These are phyloP conservation scores for Pagetopsis macropterus DNA, from an alignment of 2,797 vertebrate genomes.

Conservation along the genomic window DNA sequence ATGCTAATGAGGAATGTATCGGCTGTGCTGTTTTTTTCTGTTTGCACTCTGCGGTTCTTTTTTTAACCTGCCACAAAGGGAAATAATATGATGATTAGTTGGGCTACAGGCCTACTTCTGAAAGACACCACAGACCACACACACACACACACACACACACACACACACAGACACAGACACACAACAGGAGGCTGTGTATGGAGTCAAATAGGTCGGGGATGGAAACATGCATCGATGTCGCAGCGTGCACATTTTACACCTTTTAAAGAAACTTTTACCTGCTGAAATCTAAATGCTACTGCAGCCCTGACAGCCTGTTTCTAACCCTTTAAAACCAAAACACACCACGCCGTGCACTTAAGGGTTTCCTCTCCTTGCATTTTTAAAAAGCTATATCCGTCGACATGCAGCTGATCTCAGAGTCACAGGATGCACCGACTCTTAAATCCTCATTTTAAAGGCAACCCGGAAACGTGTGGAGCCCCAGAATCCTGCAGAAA, in stretches of 20 bases:
- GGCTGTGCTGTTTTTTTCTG: constrained; percentile 20
- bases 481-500: not conserved
- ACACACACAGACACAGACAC: no score
- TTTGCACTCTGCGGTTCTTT: constrained; percentile 52
- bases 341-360: constrained; percentile 20
- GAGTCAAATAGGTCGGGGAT: constrained; percentile 21
- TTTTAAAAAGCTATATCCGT: constrained; percentile 56
- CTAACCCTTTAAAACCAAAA: not conserved
- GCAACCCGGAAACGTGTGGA: not conserved
- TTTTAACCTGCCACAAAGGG: constrained; percentile 72
- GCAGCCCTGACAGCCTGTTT: not conserved
- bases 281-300: constrained; percentile 16
- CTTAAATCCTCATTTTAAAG: constrained; percentile 29
- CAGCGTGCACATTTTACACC: constrained; percentile 51
- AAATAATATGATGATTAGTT: constrained; percentile 44
- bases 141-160: no score
- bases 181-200: not conserved
- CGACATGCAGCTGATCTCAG: constrained; percentile 71
- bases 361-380: constrained; percentile 32
- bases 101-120: constrained; percentile 44
- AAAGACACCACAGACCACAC: constrained; percentile 4
- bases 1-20: constrained; percentile 12
- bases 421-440: constrained; percentile 67
- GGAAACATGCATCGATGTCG: constrained; percentile 60
- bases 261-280: constrained; percentile 64